Conservation (phyloP, 2,888 invertebrate genomes). For the Dryocosmus kuriphilus region DNA sequence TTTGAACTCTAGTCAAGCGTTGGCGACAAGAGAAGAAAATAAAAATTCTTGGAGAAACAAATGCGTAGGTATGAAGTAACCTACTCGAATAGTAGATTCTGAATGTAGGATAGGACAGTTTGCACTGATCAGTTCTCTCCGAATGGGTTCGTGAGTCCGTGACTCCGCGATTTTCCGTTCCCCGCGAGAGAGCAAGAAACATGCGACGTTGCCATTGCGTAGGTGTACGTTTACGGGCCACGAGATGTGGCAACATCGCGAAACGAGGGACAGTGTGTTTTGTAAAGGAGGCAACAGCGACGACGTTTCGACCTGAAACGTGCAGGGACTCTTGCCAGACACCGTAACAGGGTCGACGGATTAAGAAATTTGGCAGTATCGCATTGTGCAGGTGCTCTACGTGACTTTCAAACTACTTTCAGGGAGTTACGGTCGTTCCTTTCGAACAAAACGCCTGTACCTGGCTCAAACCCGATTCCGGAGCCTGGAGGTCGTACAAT, state of each 20-base stretch:
- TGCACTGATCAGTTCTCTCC: not conserved
- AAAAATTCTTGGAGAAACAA: slow-evolving; percentile 11
- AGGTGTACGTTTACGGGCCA: slow-evolving; percentile 25
- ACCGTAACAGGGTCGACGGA: slow-evolving; percentile 55
- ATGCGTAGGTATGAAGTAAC: slow-evolving; percentile 31
- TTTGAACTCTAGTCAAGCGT: slow-evolving; percentile 28
- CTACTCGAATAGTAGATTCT: slow-evolving; percentile 24
- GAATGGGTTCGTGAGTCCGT: not conserved
- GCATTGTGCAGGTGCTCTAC: slow-evolving; percentile 42
- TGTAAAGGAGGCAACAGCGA: slow-evolving; percentile 28
- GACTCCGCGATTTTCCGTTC: slow-evolving; percentile 2
- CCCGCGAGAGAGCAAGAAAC: not conserved
- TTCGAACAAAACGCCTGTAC: not conserved
- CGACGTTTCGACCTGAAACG: slow-evolving; percentile 23
- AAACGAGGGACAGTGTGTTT: slow-evolving; percentile 29
- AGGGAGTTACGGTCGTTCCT: slow-evolving; percentile 31
- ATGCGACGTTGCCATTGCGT: slow-evolving; percentile 39
- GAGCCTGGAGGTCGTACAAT: too few species aligned
- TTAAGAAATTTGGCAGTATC: slow-evolving; percentile 53
- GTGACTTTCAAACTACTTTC: slow-evolving; percentile 31
- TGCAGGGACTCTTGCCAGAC: slow-evolving; percentile 40
- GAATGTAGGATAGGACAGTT: not conserved
- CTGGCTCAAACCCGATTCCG: not conserved
- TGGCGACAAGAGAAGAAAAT: slow-evolving; percentile 31
- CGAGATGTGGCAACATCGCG: slow-evolving; percentile 30